Evolutionary conservation across 1,140 invertebrate genomes (phyloP).

Genomic region (Papilio xuthus): DNA sequence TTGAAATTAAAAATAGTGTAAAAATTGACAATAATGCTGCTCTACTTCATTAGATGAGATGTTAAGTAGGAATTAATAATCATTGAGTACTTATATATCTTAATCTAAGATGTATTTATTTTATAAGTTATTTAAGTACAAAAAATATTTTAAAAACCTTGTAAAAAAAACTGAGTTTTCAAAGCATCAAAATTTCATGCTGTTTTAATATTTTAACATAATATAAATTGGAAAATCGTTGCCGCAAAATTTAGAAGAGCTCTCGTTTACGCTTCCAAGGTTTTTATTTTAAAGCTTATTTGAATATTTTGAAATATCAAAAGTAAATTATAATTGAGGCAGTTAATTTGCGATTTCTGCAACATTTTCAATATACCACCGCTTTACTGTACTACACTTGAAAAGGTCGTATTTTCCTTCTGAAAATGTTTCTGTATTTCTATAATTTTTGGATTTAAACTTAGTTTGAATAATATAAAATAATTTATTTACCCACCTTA

Average conservation of each 20-base stretch:
- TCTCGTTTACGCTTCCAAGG: not conserved
- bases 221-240: not conserved
- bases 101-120: too few species aligned
- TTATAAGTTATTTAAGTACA: too few species aligned
- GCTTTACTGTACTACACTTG: not conserved
- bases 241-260: not conserved
- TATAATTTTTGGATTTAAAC: not conserved
- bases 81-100: too few species aligned
- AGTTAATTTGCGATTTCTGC: not conserved
- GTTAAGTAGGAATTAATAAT: too few species aligned
- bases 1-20: too few species aligned
- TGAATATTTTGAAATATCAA: not conserved
- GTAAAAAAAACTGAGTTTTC: not conserved
- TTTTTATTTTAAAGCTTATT: not conserved
- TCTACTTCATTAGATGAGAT: too few species aligned
- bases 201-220: not conserved
- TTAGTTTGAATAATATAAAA: not conserved
- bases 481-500: not conserved
- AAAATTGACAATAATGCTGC: too few species aligned
- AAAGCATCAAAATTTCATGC: not conserved
- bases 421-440: not conserved
- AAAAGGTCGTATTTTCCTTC: not conserved
- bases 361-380: not conserved
- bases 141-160: not conserved
- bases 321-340: conserved; percentile 8